Percentiles rank a stretch among this genome's conserved stretches.
Conservation (phyloP, 1,140 invertebrate genomes). For the Lineus longissimus region DNA sequence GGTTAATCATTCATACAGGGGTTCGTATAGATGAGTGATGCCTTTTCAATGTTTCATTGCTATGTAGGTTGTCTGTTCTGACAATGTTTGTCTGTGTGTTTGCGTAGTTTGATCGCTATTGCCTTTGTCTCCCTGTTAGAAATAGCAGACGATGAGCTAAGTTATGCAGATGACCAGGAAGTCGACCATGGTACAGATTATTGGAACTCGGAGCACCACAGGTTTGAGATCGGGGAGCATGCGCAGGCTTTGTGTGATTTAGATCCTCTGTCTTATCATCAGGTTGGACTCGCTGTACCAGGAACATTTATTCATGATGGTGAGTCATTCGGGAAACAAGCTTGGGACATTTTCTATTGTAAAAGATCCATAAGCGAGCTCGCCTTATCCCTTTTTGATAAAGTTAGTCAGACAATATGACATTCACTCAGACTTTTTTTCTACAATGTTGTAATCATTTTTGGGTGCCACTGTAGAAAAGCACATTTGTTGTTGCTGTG, state of each 20-base stretch:
- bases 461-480: no score
- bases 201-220: conserved; percentile 47
- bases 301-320: conserved; percentile 43
- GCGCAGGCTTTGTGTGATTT: conserved; percentile 29
- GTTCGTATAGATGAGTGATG: no score
- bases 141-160: no score
- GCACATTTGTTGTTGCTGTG: no score
- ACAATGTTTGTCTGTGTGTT: background rate
- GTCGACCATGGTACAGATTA: conserved; percentile 26
- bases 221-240: conserved; percentile 43
- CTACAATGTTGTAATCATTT: no score
- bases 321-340: conserved; percentile 17
- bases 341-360: background rate
- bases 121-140: no score
- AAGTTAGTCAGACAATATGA: no score
- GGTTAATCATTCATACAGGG: no score
- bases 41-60: background rate
- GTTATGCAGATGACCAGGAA: background rate
- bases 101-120: background rate
- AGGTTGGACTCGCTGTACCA: conserved; percentile 44
- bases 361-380: background rate
- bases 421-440: no score
- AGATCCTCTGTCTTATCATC: conserved; percentile 48
- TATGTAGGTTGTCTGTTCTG: background rate
- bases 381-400: background rate